Evolutionary conservation across 2,113 vertebrate species (phyloP).

Genomic region (Mormoops blainvillei): DNA sequence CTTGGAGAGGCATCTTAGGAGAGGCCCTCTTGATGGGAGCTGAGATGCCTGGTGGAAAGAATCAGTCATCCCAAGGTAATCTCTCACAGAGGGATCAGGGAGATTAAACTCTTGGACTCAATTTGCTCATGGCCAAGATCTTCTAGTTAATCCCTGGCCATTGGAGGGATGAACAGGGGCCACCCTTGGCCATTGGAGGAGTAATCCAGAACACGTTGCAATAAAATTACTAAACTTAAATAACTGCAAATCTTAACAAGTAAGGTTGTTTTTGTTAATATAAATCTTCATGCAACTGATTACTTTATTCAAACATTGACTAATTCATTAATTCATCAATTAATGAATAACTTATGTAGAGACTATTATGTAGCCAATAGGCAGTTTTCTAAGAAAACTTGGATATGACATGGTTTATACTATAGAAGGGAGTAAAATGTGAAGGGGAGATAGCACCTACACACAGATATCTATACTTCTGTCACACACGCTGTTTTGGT

Average conservation of each 20-base stretch:
- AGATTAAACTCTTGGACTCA: accelerated
- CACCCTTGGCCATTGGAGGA: not conserved
- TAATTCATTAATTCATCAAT: not conserved
- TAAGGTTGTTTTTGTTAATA: not conserved
- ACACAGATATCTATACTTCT: not conserved
- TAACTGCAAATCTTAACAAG: not conserved
- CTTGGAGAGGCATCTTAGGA: not conserved
- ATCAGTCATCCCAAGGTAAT: not conserved
- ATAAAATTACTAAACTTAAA: not conserved
- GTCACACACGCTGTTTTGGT: not conserved
- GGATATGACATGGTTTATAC: not conserved
- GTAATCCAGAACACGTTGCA: not conserved
- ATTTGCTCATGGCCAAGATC: not conserved
- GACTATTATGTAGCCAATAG: not conserved
- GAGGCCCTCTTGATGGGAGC: not conserved
- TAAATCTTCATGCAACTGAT: not conserved
- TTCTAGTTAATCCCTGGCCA: not conserved
- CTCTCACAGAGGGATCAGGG: not conserved
- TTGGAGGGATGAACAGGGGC: not conserved
- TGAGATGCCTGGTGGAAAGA: not conserved
- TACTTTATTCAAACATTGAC: not conserved
- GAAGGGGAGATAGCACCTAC: not conserved
- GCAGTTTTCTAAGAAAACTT: not conserved
- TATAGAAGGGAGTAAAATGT: not conserved
- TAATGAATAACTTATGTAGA: not conserved